phyloP scores from a whole-genome alignment of 2,113 vertebrate genomes.

The Ramphastos sulfuratus region DNA sequence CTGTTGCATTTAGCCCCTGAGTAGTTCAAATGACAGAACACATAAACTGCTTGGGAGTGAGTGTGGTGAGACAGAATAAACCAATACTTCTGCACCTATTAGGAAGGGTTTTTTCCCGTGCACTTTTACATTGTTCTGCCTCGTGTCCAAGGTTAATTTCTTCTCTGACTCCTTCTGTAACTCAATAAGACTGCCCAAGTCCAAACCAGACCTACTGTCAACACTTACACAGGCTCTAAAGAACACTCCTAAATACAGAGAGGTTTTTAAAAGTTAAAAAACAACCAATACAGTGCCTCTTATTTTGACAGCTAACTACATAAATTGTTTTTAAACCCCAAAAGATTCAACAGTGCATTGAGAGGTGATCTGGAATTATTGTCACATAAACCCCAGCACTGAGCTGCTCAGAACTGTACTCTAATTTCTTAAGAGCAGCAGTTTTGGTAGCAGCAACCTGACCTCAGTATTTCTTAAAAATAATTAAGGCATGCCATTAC shows the following conservation, averaged over 20 bases:
- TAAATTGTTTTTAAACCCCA: fast-evolving
- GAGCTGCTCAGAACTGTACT: constrained; percentile 24
- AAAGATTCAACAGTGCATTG: not conserved
- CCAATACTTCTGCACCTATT: not conserved
- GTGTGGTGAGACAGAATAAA: not conserved
- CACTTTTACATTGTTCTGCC: not conserved
- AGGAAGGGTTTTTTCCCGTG: not conserved
- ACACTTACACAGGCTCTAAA: not conserved
- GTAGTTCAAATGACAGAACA: not conserved
- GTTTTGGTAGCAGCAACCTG: constrained; percentile 53
- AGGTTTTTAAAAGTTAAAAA: not conserved
- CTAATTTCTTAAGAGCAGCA: constrained; percentile 36
- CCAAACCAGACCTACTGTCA: not conserved
- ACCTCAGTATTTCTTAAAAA: constrained; percentile 53
- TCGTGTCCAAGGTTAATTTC: not conserved
- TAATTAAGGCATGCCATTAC: constrained; percentile 29
- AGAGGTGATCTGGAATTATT: not conserved
- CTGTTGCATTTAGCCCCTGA: not conserved
- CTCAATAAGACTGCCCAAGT: not conserved
- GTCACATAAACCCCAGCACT: constrained; percentile 1
- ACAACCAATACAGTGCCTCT: not conserved
- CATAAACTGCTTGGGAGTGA: not conserved
- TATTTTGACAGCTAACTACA: not conserved
- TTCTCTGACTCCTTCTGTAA: not conserved
- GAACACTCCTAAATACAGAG: not conserved